Evolutionary conservation across 2,888 invertebrate species (phyloP).

Genomic region (Stomorhina lunata): DNA sequence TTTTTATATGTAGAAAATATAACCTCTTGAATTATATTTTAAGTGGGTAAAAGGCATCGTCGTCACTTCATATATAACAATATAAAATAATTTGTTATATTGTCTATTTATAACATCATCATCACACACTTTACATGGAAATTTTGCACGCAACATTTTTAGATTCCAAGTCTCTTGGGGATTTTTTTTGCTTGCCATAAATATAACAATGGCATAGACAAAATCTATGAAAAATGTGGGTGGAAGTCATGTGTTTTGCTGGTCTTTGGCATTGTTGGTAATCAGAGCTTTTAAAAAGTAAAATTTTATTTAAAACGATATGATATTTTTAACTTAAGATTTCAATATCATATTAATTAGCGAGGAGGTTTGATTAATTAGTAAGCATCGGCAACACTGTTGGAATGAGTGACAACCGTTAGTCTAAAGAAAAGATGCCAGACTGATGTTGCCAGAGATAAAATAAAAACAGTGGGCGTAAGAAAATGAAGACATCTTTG

Average conservation of each 20-base stretch:
- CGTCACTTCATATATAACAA: constrained; percentile 31
- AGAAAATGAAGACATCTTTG: too few species aligned
- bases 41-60: constrained; percentile 31
- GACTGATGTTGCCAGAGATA: too few species aligned
- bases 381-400: too few species aligned
- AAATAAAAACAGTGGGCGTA: too few species aligned
- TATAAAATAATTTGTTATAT: constrained; percentile 40
- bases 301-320: neutral
- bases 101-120: constrained; percentile 31
- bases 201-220: neutral
- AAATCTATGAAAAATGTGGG: neutral
- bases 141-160: constrained; percentile 30
- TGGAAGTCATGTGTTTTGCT: neutral
- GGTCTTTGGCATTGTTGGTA: neutral
- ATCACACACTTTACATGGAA: constrained; percentile 13
- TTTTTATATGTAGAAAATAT: neutral
- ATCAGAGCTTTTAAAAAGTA: constrained; percentile 5
- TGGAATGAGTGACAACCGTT: too few species aligned
- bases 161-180: neutral
- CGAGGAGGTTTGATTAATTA: too few species aligned
- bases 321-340: neutral
- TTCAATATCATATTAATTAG: neutral
- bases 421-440: too few species aligned
- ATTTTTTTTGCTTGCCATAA: neutral
- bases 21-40: constrained; percentile 20